Evolutionary conservation across 2,797 vertebrate species (phyloP).

Genomic region (Pipistrellus pygmaeus): DNA sequence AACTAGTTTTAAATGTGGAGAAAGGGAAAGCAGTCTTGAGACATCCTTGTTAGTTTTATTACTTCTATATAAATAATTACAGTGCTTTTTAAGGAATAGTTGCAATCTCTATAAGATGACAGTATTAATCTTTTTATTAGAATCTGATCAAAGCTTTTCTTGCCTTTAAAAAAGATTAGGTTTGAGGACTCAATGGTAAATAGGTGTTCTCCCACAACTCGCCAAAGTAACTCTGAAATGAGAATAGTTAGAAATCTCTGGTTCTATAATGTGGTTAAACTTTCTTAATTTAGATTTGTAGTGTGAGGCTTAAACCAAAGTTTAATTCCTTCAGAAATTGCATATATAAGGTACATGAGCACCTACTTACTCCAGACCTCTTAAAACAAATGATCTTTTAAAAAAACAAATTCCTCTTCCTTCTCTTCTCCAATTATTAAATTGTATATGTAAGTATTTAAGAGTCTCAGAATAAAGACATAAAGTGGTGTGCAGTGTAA

Average conservation of each 20-base stretch:
- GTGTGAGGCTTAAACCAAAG: constrained; percentile 29
- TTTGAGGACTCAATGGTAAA: constrained; percentile 29
- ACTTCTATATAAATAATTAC: neutral
- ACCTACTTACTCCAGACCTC: neutral
- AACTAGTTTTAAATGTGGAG: constrained; percentile 7
- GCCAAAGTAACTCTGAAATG: neutral
- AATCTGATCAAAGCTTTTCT: neutral
- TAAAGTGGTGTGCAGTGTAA: neutral
- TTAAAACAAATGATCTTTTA: constrained; percentile 1
- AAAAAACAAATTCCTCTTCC: constrained; percentile 51
- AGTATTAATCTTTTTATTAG: constrained; percentile 25
- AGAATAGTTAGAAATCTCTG: constrained; percentile 42
- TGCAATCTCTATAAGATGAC: neutral
- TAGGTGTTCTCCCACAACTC: constrained; percentile 10
- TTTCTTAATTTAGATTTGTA: constrained; percentile 10
- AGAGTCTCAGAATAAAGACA: constrained; percentile 12
- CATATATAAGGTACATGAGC: constrained; percentile 6
- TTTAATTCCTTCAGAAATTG: constrained; percentile 47
- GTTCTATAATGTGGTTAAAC: neutral
- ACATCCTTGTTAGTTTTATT: neutral
- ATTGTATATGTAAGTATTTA: neutral
- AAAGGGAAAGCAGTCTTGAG: constrained; percentile 40
- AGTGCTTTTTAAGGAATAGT: neutral
- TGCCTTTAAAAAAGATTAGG: constrained; percentile 25
- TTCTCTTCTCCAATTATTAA: constrained; percentile 55